Base-by-base conservation (phyloP, 1,140 invertebrate species). In the Onthophagus taurus region DNA sequence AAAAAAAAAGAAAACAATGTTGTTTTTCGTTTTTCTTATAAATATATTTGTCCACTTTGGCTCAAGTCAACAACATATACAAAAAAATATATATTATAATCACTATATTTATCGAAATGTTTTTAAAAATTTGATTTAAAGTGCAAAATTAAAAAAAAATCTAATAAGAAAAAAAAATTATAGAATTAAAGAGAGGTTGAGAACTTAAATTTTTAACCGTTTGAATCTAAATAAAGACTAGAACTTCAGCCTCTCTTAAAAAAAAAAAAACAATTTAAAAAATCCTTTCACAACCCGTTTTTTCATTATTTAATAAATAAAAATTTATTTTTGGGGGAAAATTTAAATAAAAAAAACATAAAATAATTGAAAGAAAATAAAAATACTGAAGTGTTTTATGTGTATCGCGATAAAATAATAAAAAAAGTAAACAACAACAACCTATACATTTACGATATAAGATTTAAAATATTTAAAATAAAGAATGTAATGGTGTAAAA, bases 21-120 rank as follows among this genome's bases (percentile, higher is more conserved):
- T 36, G n/a, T n/a, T n/a, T 31, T 48, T 44, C 34, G 23, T 11
- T 36, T 60, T 59, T 62, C 52, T 52, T 62, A 62, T 59, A 62
- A 62, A 62, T 62, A 62, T 62, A 62, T 62, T 62, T 47, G 59
- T 62, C 60, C 60, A 62, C 60, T 60, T 58, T 62, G 60, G 60
- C 60, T 53, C 60, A 62, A 62, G 60, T 62, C 58, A 62, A 60
- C 60, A 62, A 62, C 57, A 62, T 60, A 60, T 54, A 59, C 50
- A 61, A 61, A 61, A 61, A 58, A 24, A 37, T 21, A 39, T 23
- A 39, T 39, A 39, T 39, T 21, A 24, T 24, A 21, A 39, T 36
- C 19, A 20, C 34, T 36, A 36, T 39, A 39, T 39, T 14, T 26
- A 26, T 26, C 6, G 6, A 61, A 55, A 61, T 52, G 50, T 53